Evolutionary conservation across 30 jellyfish, hydroid and myxozoan species (phyloP).

Genomic region (Phacellophora camtschatica): DNA sequence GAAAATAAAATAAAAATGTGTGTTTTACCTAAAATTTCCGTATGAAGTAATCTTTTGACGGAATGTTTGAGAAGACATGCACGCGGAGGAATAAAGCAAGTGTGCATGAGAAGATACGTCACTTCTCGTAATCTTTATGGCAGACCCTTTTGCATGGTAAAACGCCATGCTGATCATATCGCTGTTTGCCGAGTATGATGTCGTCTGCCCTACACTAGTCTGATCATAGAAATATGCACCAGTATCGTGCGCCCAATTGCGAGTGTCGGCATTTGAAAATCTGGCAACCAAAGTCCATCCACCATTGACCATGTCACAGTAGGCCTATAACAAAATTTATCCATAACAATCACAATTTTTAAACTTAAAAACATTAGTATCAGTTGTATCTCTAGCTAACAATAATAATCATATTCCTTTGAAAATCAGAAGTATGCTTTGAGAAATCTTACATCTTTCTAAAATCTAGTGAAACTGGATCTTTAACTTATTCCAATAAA

Average conservation of each 20-base stretch:
- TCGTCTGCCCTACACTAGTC: slow-evolving; percentile 8
- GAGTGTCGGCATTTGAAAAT: slow-evolving; percentile 57
- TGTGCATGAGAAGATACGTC: neutral
- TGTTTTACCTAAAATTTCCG: slow-evolving; percentile 50
- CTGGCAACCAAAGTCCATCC: slow-evolving; percentile 73
- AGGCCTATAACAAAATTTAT: slow-evolving; percentile 20
- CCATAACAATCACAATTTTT: neutral
- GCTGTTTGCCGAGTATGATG: slow-evolving; percentile 15
- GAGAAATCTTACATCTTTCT: no score
- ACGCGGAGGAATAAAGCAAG: neutral
- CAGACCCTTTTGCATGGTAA: neutral
- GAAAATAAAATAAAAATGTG: neutral
- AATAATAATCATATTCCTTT: no score
- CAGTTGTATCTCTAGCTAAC: neutral
- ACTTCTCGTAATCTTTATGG: slow-evolving; percentile 3
- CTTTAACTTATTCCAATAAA: no score
- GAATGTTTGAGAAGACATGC: slow-evolving; percentile 5
- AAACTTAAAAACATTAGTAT: neutral
- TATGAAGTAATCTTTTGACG: slow-evolving; percentile 4
- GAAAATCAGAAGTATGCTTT: no score
- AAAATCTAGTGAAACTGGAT: no score
- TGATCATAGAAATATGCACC: slow-evolving; percentile 44
- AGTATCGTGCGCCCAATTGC: slow-evolving; percentile 22
- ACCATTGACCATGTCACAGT: slow-evolving; percentile 41
- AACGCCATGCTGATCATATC: slow-evolving; percentile 56